Conservation (phyloP, 2,113 vertebrate genomes). For the Pycnonotus jocosus region DNA sequence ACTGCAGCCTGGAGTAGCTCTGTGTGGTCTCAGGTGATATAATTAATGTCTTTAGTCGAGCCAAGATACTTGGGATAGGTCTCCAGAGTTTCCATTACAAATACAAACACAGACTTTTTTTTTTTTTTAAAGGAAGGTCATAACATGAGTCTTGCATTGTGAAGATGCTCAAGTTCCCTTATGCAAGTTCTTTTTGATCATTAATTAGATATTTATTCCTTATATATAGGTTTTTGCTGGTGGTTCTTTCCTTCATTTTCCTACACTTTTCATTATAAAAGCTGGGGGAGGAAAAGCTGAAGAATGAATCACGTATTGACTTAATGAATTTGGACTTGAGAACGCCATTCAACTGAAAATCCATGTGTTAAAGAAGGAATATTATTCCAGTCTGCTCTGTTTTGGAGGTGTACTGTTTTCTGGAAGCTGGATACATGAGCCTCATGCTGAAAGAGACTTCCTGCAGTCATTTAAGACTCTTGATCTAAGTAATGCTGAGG, state of each 20-base stretch:
- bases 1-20: neutral
- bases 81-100: neutral
- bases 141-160: neutral
- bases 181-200: neutral
- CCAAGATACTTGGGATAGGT: neutral
- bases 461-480: neutral
- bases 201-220: neutral
- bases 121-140: neutral
- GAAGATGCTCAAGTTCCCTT: neutral
- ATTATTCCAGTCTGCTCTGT: neutral
- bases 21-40: neutral
- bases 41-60: neutral
- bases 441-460: neutral
- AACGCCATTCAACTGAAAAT: neutral
- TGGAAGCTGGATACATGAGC: neutral
- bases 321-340: neutral
- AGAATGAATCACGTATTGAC: fast-evolving
- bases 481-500: neutral
- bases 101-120: neutral
- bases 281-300: fast-evolving
- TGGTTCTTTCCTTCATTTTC: neutral
- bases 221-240: neutral
- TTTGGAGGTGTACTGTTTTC: neutral
- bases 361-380: neutral
- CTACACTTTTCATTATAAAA: neutral